A percentile compares a stretch with the other conserved stretches of the same genome.
Conservation (phyloP, 2,888 invertebrate species). For the Hipparchia semele region DNA sequence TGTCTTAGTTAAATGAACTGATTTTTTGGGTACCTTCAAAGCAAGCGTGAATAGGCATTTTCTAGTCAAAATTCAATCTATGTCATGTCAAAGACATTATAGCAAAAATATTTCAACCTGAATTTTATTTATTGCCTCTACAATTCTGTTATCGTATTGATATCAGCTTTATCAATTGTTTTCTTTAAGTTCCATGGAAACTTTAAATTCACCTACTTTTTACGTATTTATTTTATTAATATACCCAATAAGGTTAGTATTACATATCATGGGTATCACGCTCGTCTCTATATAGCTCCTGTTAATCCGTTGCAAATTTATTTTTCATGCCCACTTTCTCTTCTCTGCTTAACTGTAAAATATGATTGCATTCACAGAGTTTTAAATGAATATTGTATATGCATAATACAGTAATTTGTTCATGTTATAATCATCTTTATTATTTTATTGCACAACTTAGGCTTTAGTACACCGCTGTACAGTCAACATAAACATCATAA, state of each 20-base stretch:
- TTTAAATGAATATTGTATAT: slow-evolving; percentile 22
- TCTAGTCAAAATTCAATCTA: slow-evolving; percentile 3
- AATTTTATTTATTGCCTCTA: slow-evolving; percentile 20
- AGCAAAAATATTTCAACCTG: slow-evolving; percentile 24
- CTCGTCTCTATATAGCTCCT: slow-evolving; percentile 30
- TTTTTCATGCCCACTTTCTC: slow-evolving; percentile 37
- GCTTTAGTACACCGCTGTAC: neutral
- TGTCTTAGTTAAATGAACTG: neutral
- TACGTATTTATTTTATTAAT: slow-evolving; percentile 13
- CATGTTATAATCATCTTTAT: neutral
- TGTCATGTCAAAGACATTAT: neutral
- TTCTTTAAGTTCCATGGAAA: slow-evolving; percentile 34
- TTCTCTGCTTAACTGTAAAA: slow-evolving; percentile 37
- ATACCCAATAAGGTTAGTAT: slow-evolving; percentile 41
- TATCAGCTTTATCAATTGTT: slow-evolving; percentile 31
- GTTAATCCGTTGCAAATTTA: slow-evolving; percentile 38
- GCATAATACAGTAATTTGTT: neutral
- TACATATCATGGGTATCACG: slow-evolving; percentile 31
- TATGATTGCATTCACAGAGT: slow-evolving; percentile 36
- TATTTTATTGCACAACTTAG: neutral
- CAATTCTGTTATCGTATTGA: slow-evolving; percentile 35
- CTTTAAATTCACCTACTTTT: slow-evolving; percentile 25
- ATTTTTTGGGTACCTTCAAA: too few species aligned
- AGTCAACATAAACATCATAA: neutral
- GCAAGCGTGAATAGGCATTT: too few species aligned